phyloP scores from a whole-genome alignment of 2,888 invertebrate species.

The Melipona beecheii region DNA sequence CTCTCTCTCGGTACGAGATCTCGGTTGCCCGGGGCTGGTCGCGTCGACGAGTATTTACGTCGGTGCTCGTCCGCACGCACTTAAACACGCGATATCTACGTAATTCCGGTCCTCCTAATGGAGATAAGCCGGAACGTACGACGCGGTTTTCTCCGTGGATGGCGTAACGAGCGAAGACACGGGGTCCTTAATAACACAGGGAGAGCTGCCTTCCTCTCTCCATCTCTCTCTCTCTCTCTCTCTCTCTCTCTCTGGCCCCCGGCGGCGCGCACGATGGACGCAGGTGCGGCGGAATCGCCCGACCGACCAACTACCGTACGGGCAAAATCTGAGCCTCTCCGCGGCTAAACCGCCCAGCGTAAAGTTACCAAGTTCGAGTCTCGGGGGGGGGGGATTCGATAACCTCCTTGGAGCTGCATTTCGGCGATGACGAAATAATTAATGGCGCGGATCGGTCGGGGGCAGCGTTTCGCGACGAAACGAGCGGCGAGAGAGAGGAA shows the following conservation, averaged over 20 bases:
- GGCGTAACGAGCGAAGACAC: slow-evolving; percentile 73
- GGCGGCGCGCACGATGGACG: slow-evolving; percentile 40
- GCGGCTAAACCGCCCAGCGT: slow-evolving; percentile 51
- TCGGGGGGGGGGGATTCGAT: slow-evolving; percentile 56
- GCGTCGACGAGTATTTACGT: slow-evolving; percentile 15
- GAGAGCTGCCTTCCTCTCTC: slow-evolving; percentile 30
- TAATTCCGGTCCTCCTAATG: slow-evolving; percentile 72
- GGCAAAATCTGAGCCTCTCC: slow-evolving; percentile 67
- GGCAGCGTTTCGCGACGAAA: no score
- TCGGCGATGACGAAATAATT: slow-evolving; percentile 61
- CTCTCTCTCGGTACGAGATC: no score
- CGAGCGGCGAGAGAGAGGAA: neutral
- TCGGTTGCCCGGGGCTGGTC: neutral
- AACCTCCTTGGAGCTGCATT: slow-evolving; percentile 48
- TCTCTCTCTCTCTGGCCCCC: neutral
- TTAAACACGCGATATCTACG: slow-evolving; percentile 47
- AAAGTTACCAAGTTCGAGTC: slow-evolving; percentile 48
- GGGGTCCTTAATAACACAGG: slow-evolving; percentile 68
- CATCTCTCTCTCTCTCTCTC: neutral
- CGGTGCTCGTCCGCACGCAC: slow-evolving; percentile 36
- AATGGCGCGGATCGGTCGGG: neutral
- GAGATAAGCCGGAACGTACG: slow-evolving; percentile 75
- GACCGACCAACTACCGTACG: slow-evolving; percentile 20
- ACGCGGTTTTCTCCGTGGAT: slow-evolving; percentile 71
- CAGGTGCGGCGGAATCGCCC: slow-evolving; percentile 70